Base-by-base conservation (phyloP, 2,797 vertebrate genomes). In the Crenuchus spilurus region DNA sequence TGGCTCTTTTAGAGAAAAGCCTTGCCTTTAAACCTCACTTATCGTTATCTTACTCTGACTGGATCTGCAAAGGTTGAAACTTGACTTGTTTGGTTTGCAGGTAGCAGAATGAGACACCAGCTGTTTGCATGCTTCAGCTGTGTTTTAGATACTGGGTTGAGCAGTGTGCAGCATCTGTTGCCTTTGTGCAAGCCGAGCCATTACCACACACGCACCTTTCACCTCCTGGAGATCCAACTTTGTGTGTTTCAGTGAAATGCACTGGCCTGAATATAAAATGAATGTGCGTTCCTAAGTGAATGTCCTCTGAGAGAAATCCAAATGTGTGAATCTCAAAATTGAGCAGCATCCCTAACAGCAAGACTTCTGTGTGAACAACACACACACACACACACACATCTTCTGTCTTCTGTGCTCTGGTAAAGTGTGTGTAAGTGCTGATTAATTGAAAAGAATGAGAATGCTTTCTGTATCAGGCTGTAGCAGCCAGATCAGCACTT, bases 401-500 rank as follows among this genome's bases (percentile, higher is more conserved):
- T n/a, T n/a, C 33, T n/a, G 4, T 13, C 28, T n/a, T 63, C 20
- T 28, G 28, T 1, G 10, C 3, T 33, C 16, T 55, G 26, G 52
- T 33, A 3, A 14, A 11, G 48, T 66, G 57, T 49, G 42, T 70
- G 49, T 52, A 52, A 41, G 35, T 28, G 26, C 37, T 33, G 54
- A 33, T 68, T 74, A 60, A 74, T 68, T 52, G 18, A 52, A 75
- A 75, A 57, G 22, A 69, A 52, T 31, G 64, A 39, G 20, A 62
- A 49, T 14, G 46, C 46, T 69, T 69, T 52, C 26, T 69, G 55
- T 46, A 52, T 42, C 44, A 49, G 31, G 2, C 44, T 67, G 39
- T 39, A 26, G 57, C 42, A 75, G 65, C 65, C 28, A 52, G 46
- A 69, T 75, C 55, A 75, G 73, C 73, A 75, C 35, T 75, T 74